These are phyloP conservation scores for Gambusia holbrooki DNA, from an alignment of 2,113 vertebrate genomes.

Conservation along the genomic window DNA sequence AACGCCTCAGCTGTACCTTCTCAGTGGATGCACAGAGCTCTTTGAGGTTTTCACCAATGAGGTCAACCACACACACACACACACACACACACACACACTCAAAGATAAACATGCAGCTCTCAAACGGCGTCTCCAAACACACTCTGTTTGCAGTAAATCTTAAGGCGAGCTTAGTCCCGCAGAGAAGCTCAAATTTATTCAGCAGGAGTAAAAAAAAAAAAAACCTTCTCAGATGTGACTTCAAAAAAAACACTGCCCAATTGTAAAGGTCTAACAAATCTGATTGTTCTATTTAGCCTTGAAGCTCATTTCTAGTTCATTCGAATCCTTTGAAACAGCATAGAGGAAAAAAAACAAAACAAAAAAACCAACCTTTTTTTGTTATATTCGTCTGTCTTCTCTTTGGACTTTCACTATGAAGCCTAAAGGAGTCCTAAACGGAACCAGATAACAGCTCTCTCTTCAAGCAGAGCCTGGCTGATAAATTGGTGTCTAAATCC, in stretches of 20 bases:
- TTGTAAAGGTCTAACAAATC: conserved; percentile 16
- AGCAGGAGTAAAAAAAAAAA: neutral
- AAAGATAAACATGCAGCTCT: conserved; percentile 25
- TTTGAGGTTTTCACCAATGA: conserved; percentile 65
- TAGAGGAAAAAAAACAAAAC: neutral
- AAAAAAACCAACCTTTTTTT: neutral
- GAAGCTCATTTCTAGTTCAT: conserved; percentile 3
- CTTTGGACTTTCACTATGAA: conserved; percentile 27
- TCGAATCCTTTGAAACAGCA: conserved; percentile 20
- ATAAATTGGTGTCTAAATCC: conserved; percentile 37
- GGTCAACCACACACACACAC: conserved; percentile 31
- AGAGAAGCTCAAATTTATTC: conserved; percentile 29
- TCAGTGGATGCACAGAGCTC: conserved; percentile 46
- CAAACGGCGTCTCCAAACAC: conserved; percentile 33
- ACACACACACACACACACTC: conserved; percentile 1
- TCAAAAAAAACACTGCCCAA: neutral
- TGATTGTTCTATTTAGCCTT: neutral
- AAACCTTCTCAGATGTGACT: conserved; percentile 5
- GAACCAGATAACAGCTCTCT: conserved; percentile 19
- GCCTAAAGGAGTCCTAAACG: conserved; percentile 48
- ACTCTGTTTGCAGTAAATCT: conserved; percentile 16
- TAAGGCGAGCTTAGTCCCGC: conserved; percentile 22
- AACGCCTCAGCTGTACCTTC: conserved; percentile 60
- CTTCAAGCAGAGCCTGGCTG: conserved; percentile 35
- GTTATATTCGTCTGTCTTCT: conserved; percentile 30